Evolutionary conservation across 2,888 invertebrate species (phyloP).

Genomic region (Glyphotaelius pellucidus): DNA sequence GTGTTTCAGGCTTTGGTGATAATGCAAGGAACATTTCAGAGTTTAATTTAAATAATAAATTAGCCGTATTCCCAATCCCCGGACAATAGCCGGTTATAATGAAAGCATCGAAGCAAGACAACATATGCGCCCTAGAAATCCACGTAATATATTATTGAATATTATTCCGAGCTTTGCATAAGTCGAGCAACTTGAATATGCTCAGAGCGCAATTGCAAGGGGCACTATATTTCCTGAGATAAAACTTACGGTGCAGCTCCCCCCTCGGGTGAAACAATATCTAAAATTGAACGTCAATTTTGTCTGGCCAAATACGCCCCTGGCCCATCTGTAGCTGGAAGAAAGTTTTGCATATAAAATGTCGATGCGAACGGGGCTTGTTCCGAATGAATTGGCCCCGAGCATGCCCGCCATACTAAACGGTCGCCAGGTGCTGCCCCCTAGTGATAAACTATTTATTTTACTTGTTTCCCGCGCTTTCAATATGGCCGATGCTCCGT

Average conservation of each 20-base stretch:
- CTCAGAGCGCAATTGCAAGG: neutral
- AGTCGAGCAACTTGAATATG: conserved; percentile 32
- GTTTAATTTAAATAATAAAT: neutral
- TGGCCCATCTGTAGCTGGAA: conserved; percentile 43
- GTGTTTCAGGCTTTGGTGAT: neutral
- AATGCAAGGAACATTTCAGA: neutral
- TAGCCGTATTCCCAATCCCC: neutral
- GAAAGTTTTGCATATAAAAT: conserved; percentile 55
- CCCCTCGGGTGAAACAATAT: conserved; percentile 49
- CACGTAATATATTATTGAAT: neutral
- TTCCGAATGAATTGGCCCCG: conserved; percentile 51
- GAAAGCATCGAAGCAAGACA: neutral
- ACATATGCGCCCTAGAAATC: neutral
- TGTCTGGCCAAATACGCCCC: conserved; percentile 45
- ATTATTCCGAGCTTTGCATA: neutral
- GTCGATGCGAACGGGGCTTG: conserved; percentile 46
- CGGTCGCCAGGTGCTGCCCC: conserved; percentile 48
- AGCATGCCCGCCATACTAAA: conserved; percentile 55
- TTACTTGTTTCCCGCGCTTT: conserved; percentile 54
- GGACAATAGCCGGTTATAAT: neutral
- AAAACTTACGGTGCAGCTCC: conserved; percentile 22
- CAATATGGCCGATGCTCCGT: conserved; percentile 35
- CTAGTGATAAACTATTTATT: conserved; percentile 58
- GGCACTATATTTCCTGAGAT: conserved; percentile 36
- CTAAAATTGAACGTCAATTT: conserved; percentile 50